Percentiles rank a stretch among this genome's conserved stretches.
phyloP scores from a whole-genome alignment of 2,888 invertebrate species.

The Macrosoma leucophasiata region DNA sequence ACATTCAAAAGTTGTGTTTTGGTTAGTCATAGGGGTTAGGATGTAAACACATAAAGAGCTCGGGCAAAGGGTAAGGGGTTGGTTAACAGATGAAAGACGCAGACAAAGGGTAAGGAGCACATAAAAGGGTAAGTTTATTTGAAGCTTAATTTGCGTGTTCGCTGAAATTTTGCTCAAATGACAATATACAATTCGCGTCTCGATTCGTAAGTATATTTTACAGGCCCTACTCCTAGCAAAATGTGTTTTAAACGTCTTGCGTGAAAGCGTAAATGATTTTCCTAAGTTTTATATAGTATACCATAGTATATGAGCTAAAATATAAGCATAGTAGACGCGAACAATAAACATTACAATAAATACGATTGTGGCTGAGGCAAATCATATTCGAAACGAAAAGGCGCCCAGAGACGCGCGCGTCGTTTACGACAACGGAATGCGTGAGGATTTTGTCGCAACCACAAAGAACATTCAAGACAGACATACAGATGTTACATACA shows the following conservation, averaged over 20 bases:
- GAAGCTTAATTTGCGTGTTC: slow-evolving; percentile 75
- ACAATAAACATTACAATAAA: slow-evolving; percentile 71
- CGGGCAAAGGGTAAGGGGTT: slow-evolving; percentile 71
- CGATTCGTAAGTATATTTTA: slow-evolving; percentile 63
- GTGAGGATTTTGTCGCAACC: slow-evolving; percentile 59
- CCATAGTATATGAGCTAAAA: slow-evolving; percentile 66
- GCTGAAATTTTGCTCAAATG: slow-evolving; percentile 70
- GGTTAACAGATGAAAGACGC: slow-evolving; percentile 86
- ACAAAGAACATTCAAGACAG: slow-evolving; percentile 72
- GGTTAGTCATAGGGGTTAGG: slow-evolving; percentile 72
- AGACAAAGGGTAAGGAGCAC: slow-evolving; percentile 84
- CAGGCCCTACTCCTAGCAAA: slow-evolving; percentile 61
- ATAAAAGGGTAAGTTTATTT: slow-evolving; percentile 76
- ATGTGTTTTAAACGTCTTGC: slow-evolving; percentile 71
- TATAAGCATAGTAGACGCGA: slow-evolving; percentile 75
- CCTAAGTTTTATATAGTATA: slow-evolving; percentile 69
- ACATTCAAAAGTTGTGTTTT: slow-evolving; percentile 70
- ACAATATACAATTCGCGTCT: slow-evolving; percentile 64
- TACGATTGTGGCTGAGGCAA: slow-evolving; percentile 66
- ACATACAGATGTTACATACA: slow-evolving; percentile 77
- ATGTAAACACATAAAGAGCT: slow-evolving; percentile 75
- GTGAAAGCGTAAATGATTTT: slow-evolving; percentile 77
- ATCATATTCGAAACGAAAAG: slow-evolving; percentile 41
- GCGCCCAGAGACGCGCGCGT: slow-evolving; percentile 33
- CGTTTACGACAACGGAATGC: slow-evolving; percentile 35